Evolutionary conservation across 2,888 invertebrate genomes (phyloP).

Genomic region (Nomada lathburiana): DNA sequence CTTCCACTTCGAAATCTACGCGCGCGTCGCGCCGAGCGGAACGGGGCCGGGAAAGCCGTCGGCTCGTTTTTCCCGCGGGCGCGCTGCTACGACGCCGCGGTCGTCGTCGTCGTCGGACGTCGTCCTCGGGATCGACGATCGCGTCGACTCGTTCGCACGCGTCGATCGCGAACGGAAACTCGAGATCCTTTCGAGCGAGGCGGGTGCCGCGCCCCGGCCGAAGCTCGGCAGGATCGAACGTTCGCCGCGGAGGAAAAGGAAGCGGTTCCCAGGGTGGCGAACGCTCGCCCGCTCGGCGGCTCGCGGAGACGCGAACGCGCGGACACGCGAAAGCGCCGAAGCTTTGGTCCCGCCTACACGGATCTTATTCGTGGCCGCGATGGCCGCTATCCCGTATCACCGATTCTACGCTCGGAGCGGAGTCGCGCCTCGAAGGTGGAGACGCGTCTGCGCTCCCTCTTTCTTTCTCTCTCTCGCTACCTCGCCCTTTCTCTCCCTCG

Average conservation of each 20-base stretch:
- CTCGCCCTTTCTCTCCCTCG: slow-evolving; percentile 28
- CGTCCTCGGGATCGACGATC: no score
- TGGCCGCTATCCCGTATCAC: slow-evolving; percentile 82
- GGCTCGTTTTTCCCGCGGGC: no score
- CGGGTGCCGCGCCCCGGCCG: no score
- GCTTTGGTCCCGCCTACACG: slow-evolving; percentile 83
- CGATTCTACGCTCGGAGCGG: slow-evolving; percentile 62
- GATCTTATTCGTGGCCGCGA: slow-evolving; percentile 80
- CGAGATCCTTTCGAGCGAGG: no score
- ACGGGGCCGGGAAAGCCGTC: neutral
- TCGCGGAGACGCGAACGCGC: neutral
- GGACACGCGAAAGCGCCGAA: slow-evolving; percentile 41
- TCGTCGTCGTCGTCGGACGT: no score
- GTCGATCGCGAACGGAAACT: neutral
- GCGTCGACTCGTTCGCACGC: neutral
- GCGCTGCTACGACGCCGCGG: no score
- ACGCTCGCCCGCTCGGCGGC: no score
- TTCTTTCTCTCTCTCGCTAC: slow-evolving; percentile 46
- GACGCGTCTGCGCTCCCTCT: slow-evolving; percentile 79
- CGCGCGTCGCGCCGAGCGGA: neutral
- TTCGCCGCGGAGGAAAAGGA: no score
- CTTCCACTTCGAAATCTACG: neutral
- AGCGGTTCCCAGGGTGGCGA: no score
- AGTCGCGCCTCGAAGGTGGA: slow-evolving; percentile 77
- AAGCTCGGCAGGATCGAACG: neutral